These are phyloP conservation scores for Isurus oxyrinchus DNA, from an alignment of 2,113 vertebrate genomes.

Conservation along the genomic window DNA sequence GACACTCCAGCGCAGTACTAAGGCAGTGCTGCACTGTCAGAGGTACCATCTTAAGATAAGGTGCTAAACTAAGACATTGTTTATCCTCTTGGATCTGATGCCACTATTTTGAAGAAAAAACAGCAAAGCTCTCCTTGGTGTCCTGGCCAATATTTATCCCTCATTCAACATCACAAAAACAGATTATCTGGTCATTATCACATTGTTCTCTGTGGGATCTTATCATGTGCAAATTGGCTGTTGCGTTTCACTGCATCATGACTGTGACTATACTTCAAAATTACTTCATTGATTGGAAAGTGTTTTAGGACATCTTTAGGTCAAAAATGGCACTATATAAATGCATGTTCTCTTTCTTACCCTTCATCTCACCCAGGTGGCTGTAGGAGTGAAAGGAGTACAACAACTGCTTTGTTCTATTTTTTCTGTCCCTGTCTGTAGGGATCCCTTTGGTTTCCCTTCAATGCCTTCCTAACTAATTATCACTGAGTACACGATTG, in stretches of 20 bases:
- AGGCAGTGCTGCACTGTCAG: not conserved
- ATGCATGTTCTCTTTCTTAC: not conserved
- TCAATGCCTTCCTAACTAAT: not conserved
- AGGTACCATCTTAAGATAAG: not conserved
- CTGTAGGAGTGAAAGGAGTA: not conserved
- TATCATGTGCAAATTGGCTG: slow-evolving; percentile 5
- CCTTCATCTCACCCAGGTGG: not conserved
- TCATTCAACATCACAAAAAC: not conserved
- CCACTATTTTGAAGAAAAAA: not conserved
- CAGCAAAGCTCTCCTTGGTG: not conserved
- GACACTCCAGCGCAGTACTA: not conserved
- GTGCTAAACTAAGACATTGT: not conserved
- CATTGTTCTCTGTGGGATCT: not conserved
- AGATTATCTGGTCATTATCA: slow-evolving; percentile 25
- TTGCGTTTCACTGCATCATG: not conserved
- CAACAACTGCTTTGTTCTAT: not conserved
- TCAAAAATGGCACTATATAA: not conserved
- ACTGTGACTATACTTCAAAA: not conserved
- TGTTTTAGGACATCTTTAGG: not conserved
- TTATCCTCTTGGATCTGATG: not conserved
- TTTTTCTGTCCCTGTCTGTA: too few species aligned
- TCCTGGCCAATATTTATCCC: not conserved
- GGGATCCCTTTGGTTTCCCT: slow-evolving; percentile 12
- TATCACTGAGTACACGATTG: not conserved
- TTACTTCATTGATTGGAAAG: not conserved